phyloP scores from a whole-genome alignment of 2,113 vertebrate species.

The Dermatemys mawii region DNA sequence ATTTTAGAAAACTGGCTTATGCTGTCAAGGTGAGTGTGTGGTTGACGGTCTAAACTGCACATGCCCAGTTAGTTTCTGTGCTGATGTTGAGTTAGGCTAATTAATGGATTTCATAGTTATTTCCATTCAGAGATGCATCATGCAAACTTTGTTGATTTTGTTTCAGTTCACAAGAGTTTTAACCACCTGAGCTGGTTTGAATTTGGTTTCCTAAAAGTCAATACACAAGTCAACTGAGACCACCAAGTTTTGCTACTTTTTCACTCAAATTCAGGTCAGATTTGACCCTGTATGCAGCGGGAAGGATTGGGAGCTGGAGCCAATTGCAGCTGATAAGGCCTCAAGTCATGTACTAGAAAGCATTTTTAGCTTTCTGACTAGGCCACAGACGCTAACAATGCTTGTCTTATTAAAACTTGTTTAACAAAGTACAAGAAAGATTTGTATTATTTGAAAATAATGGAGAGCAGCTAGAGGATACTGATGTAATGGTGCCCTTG shows the following conservation, averaged over 20 bases:
- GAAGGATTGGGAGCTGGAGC: background rate
- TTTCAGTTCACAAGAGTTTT: background rate
- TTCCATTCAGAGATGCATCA: background rate
- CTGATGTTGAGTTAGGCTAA: background rate
- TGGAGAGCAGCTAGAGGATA: background rate
- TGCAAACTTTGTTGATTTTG: background rate
- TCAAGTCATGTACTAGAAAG: background rate
- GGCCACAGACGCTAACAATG: background rate
- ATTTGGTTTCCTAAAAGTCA: background rate
- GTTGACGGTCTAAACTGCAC: background rate
- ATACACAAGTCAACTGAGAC: background rate
- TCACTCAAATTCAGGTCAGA: background rate
- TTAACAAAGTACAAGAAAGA: background rate
- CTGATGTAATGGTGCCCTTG: background rate
- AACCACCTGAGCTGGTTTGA: background rate
- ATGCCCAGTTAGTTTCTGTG: background rate
- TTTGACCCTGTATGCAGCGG: background rate
- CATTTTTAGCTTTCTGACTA: background rate
- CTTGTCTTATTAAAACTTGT: background rate
- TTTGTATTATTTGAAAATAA: constrained; percentile 23
- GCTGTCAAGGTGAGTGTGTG: no score
- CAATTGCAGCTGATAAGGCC: background rate
- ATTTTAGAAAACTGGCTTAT: background rate
- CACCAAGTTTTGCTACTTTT: background rate
- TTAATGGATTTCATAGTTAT: background rate